A percentile compares a stretch with the other conserved stretches of the same genome.
Evolutionary conservation across 2,113 vertebrate genomes (phyloP).

Genomic region (Rhynchomys soricoides): DNA sequence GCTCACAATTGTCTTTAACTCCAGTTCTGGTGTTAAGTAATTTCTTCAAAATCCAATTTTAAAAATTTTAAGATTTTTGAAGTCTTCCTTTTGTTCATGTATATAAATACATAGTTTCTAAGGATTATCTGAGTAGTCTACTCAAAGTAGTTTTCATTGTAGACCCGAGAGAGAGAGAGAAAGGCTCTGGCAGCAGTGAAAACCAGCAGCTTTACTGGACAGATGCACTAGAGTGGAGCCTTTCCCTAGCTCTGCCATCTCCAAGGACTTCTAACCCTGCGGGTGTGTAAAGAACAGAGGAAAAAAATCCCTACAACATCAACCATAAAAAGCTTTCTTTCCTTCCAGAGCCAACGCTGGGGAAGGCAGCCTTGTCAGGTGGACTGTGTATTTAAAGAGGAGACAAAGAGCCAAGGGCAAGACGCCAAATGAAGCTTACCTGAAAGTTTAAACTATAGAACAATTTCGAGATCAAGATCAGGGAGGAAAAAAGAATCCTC

Average conservation of each 20-base stretch:
- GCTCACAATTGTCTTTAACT: background rate
- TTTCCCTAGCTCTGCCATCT: background rate
- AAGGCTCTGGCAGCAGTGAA: background rate
- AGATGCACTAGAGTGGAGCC: background rate
- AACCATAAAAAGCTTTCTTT: background rate
- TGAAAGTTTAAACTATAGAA: slow-evolving; percentile 99
- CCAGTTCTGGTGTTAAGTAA: background rate
- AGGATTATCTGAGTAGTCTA: background rate
- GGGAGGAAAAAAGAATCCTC: slow-evolving; percentile 97
- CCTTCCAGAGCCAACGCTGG: background rate
- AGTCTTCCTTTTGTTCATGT: background rate
- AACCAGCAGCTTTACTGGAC: background rate
- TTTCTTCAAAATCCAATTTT: background rate
- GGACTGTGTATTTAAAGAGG: background rate
- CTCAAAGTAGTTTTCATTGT: background rate
- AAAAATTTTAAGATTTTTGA: background rate
- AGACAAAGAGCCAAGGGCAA: background rate
- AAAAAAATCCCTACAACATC: background rate
- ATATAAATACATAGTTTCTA: background rate
- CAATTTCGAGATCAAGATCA: slow-evolving; percentile 96
- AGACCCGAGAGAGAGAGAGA: background rate
- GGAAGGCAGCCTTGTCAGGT: slow-evolving; percentile 18
- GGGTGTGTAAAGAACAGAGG: background rate
- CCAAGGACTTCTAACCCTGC: background rate
- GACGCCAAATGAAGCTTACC: slow-evolving; percentile 84